Evolutionary conservation across 2,888 invertebrate species (phyloP).

Genomic region (Glomeris marginata): DNA sequence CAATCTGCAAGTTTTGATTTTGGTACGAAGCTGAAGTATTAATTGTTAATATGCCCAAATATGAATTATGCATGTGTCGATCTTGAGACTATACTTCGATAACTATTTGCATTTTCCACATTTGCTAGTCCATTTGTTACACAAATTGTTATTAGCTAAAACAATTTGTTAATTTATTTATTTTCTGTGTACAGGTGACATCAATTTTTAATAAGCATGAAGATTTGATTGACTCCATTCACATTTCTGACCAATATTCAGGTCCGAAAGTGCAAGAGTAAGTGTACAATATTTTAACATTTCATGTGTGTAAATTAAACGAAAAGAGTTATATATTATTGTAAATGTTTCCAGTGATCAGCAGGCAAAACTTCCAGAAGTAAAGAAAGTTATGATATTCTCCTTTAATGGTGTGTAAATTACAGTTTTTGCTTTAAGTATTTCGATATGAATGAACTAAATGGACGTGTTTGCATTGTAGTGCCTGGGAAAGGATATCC

Average conservation of each 20-base stretch:
- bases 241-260: constrained; percentile 91
- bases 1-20: no score
- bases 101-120: no score
- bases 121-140: no score
- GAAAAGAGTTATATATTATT: constrained; percentile 12
- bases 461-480: constrained; percentile 17
- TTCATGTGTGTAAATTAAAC: neutral
- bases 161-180: no score
- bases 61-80: no score
- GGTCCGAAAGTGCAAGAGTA: constrained; percentile 81
- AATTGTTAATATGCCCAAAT: no score
- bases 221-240: constrained; percentile 80
- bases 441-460: constrained; percentile 1
- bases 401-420: constrained; percentile 45
- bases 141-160: no score
- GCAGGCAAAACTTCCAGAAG: constrained; percentile 46
- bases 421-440: constrained; percentile 14
- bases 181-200: constrained; percentile 32
- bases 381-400: constrained; percentile 63
- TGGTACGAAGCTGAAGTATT: no score
- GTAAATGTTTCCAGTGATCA: constrained; percentile 43
- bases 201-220: constrained; percentile 65
- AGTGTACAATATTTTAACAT: constrained; percentile 27
- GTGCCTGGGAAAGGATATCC: constrained; percentile 29
- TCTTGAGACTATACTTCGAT: no score